Conservation (phyloP, 2,113 vertebrate species). For the Carollia perspicillata region DNA sequence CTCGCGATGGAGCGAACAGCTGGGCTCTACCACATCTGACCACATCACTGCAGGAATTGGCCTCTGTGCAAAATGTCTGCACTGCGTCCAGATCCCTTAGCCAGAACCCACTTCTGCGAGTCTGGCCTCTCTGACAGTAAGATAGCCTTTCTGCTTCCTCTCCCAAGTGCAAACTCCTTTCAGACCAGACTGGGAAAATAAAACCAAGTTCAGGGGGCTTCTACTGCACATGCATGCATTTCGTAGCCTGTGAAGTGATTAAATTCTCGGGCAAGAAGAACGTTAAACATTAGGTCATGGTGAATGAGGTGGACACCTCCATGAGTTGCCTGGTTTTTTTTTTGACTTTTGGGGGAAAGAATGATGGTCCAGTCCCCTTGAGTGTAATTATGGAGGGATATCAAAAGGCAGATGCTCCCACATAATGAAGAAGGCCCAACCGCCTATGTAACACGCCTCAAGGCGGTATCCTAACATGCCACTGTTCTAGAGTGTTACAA, state of each 20-base stretch:
- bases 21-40: slow-evolving; percentile 63
- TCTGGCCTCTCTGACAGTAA: slow-evolving; percentile 16
- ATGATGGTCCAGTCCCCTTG: not conserved
- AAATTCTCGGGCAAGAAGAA: not conserved
- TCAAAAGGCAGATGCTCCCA: not conserved
- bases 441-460: not conserved
- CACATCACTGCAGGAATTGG: slow-evolving; percentile 54
- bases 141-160: slow-evolving; percentile 49
- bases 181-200: slow-evolving; percentile 25
- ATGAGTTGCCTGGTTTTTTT: not conserved
- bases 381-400: not conserved
- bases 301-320: not conserved
- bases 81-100: slow-evolving; percentile 35
- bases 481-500: not conserved
- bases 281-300: not conserved
- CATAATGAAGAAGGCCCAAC: not conserved
- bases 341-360: not conserved
- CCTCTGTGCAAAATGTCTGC: slow-evolving; percentile 51
- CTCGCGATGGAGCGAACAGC: slow-evolving; percentile 61
- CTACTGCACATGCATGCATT: slow-evolving; percentile 11
- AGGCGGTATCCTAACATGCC: not conserved
- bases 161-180: slow-evolving; percentile 37
- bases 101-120: slow-evolving; percentile 44
- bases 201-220: slow-evolving; percentile 27
- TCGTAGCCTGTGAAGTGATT: not conserved